Evolutionary conservation across 2,113 vertebrate species (phyloP).

Genomic region (Cavia porcellus): DNA sequence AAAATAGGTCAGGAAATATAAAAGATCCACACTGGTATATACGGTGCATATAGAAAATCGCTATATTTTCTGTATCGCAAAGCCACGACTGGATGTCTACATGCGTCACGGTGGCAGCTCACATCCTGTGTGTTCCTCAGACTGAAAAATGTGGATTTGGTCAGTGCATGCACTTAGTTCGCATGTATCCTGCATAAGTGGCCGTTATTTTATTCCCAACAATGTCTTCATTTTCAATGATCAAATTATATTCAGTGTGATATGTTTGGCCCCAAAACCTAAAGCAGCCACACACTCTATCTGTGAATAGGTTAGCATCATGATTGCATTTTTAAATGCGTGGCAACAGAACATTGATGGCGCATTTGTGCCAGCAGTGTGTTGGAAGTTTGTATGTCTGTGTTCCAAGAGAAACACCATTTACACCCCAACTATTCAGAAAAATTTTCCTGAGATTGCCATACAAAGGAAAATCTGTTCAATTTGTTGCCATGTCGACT

Average conservation of each 20-base stretch:
- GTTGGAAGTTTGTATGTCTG: neutral
- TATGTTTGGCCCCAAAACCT: neutral
- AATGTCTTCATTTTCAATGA: neutral
- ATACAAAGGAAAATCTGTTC: conserved; percentile 21
- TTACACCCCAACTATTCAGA: neutral
- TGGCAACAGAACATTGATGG: neutral
- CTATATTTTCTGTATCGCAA: neutral
- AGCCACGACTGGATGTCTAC: neutral
- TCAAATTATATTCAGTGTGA: neutral
- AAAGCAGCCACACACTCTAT: neutral
- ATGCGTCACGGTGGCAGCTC: neutral
- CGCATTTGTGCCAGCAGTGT: neutral
- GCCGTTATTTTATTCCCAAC: neutral
- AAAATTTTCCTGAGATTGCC: neutral
- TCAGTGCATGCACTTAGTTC: neutral
- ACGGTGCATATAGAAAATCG: neutral
- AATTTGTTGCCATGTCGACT: neutral
- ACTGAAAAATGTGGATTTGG: neutral
- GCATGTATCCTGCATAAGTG: neutral
- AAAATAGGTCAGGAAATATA: neutral
- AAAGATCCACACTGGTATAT: neutral
- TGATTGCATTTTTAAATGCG: neutral
- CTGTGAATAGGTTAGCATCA: neutral
- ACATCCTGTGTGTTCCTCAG: neutral
- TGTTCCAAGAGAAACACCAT: neutral